Base-by-base conservation (phyloP, 2,888 invertebrate species). In the Elysia crispata region DNA sequence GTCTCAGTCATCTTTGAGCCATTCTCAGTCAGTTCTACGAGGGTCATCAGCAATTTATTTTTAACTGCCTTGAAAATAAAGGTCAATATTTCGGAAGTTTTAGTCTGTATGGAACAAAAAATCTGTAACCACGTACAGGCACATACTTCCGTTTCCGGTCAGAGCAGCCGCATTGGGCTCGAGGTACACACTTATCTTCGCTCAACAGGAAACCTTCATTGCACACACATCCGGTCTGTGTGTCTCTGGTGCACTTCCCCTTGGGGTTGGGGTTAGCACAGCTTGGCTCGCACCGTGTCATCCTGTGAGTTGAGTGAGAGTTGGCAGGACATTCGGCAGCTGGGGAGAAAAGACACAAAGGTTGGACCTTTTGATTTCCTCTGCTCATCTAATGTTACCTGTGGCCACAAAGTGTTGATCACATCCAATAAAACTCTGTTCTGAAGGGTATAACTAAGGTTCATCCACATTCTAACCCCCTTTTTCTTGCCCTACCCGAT, bases 151-250 rank as follows among this genome's bases (percentile, higher is more conserved):
- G 23, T 20, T 69, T 54, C 18, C 6, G 3, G 31, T 54, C 73
- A n/a, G 25, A 23, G 54, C 50, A 73, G 30, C 73, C 73, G 54
- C 73, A 73, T 23, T 73, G 49, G 1, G n/a, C 25, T 5, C 25
- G 50, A 3, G 73, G 73, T 5, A 73, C 73, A 30, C 73, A 73
- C 54, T 13, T 13, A 1, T 54, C 25, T 6, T 73, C 28, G 20
- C 25, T 54, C 15, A 73, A 23, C 41, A 73, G 25, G 28, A 73
- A 73, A 5, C 73, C 73, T 1, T 50, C 57, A 20, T 69, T 23
- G 20, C 69, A 69, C 33, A 69, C n/a, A 69, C 69, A 69, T 1
- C 69, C 69, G 5, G 31, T 20, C 69, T 69, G 69, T 3, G 33
- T 69, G 69, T 69, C 69, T 6, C 20, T 1, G 69, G n/a, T n/a